A percentile compares a stretch with the other conserved stretches of the same genome.
These are phyloP conservation scores for Antrozous pallidus DNA, from an alignment of 2,797 vertebrate species.

Conservation along the genomic window DNA sequence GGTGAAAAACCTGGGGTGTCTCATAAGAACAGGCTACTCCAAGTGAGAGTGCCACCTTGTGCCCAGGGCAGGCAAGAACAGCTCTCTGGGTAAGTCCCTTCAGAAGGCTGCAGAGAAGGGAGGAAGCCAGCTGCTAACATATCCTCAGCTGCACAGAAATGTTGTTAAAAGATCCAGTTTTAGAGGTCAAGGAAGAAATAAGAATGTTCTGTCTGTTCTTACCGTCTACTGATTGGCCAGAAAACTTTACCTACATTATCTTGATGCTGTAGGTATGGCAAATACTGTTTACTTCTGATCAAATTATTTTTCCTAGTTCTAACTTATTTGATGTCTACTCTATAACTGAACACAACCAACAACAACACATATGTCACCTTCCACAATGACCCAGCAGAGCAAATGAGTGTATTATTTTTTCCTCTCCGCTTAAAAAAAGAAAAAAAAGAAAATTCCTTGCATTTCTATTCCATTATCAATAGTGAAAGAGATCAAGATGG, in stretches of 20 bases:
- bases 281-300: not conserved
- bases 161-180: not conserved
- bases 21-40: accelerated
- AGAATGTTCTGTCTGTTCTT: not conserved
- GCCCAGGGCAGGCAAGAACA: accelerated
- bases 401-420: too few species aligned
- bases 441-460: not conserved
- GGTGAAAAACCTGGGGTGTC: accelerated
- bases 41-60: accelerated
- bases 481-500: not conserved
- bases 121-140: not conserved
- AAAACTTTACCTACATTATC: not conserved
- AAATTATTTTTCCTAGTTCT: not conserved
- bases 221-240: accelerated
- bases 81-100: accelerated
- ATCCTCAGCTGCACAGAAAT: not conserved
- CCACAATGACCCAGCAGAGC: not conserved
- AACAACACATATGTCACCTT: accelerated
- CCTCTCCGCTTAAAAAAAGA: not conserved
- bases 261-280: not conserved
- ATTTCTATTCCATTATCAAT: not conserved
- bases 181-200: not conserved
- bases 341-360: too few species aligned
- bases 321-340: too few species aligned
- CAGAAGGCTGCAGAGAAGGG: not conserved